These are phyloP conservation scores for Diachasma alloeum DNA, from an alignment of 1,140 invertebrate genomes.

Conservation along the genomic window DNA sequence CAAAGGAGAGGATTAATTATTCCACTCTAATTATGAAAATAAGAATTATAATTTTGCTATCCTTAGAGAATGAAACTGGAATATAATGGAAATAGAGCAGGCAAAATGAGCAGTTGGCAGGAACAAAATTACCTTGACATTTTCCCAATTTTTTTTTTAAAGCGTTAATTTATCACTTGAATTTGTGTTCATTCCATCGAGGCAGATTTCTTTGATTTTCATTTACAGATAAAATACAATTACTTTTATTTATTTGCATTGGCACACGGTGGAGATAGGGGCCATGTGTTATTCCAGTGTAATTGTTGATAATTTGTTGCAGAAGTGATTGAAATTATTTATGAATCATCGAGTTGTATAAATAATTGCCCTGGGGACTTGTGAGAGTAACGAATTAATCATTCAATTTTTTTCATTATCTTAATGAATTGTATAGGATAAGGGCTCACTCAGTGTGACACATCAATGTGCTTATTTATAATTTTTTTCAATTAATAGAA, in stretches of 20 bases:
- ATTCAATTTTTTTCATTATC: not conserved
- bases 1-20: not conserved
- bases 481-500: not conserved
- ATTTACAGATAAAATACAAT: conserved; percentile 8
- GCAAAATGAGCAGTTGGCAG: conserved; percentile 16
- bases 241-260: conserved; percentile 4
- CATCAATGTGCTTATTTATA: not conserved
- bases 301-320: not conserved
- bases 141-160: conserved; percentile 10
- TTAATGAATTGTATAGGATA: not conserved
- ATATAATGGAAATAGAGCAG: not conserved
- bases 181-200: not conserved
- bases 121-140: conserved; percentile 16
- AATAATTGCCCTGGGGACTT: no score
- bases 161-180: not conserved
- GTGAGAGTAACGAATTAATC: not conserved
- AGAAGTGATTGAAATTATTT: not conserved
- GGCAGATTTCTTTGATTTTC: not conserved
- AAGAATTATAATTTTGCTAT: conserved; percentile 19
- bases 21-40: conserved; percentile 12
- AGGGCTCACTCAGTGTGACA: not conserved
- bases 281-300: not conserved
- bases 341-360: not conserved
- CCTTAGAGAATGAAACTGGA: conserved; percentile 14
- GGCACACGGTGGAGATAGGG: not conserved